Evolutionary conservation across 1,140 invertebrate species (phyloP).

Genomic region (Centruroides vittatus): DNA sequence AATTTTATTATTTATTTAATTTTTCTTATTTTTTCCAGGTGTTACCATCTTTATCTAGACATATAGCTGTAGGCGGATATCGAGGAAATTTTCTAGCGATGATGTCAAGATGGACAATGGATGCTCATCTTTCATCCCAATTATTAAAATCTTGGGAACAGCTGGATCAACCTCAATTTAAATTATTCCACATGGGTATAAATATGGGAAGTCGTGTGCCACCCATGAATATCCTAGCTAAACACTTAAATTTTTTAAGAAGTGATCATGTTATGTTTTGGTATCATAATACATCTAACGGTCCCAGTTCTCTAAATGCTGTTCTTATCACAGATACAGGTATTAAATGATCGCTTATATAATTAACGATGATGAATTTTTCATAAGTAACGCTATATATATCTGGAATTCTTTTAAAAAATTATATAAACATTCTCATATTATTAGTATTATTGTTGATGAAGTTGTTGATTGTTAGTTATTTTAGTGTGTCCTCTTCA

Average conservation of each 20-base stretch:
- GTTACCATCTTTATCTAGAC: slow-evolving; percentile 20
- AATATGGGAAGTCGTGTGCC: slow-evolving; percentile 15
- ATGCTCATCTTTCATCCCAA: slow-evolving; percentile 21
- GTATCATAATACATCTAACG: slow-evolving; percentile 20
- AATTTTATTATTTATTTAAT: too few relatives aligned
- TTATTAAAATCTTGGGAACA: slow-evolving; percentile 20
- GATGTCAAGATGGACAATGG: slow-evolving; percentile 24
- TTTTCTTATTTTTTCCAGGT: slow-evolving; percentile 5
- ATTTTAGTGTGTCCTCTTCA: too few relatives aligned
- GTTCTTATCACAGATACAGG: slow-evolving; percentile 33
- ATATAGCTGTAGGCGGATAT: slow-evolving; percentile 21
- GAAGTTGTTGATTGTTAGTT: too few relatives aligned
- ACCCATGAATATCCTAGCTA: slow-evolving; percentile 7
- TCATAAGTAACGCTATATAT: too few relatives aligned
- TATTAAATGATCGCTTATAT: slow-evolving; percentile 1
- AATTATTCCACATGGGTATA: slow-evolving; percentile 14
- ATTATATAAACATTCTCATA: too few relatives aligned
- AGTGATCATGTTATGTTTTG: slow-evolving; percentile 27
- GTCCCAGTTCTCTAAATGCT: slow-evolving; percentile 21
- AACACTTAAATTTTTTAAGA: slow-evolving; percentile 24
- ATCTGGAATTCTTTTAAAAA: too few relatives aligned
- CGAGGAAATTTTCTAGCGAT: slow-evolving; percentile 31
- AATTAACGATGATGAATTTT: too few relatives aligned
- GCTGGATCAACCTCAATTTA: slow-evolving; percentile 18
- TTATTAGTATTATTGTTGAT: too few relatives aligned